Evolutionary conservation across 2,888 invertebrate species (phyloP).

Genomic region (Stegophylla sp.): DNA sequence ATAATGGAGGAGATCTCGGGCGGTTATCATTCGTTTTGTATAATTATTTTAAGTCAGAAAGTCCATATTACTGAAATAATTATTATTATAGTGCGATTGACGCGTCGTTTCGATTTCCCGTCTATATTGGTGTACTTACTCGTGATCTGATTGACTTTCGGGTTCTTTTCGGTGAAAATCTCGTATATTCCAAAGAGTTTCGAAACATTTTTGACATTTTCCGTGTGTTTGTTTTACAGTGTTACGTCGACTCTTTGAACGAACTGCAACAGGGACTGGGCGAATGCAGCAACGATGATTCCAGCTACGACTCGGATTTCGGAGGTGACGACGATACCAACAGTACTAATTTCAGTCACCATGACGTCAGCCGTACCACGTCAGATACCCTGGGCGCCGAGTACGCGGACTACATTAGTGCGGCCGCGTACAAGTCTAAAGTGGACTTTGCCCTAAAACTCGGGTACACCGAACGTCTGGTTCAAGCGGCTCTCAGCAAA

Average conservation of each 20-base stretch:
- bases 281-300: slow-evolving; percentile 68
- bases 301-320: slow-evolving; percentile 86
- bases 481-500: slow-evolving; percentile 81
- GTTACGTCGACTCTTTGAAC: slow-evolving; percentile 76
- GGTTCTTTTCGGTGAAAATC: background rate
- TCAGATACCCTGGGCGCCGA: slow-evolving; percentile 86
- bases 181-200: background rate
- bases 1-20: too few species aligned
- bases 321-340: slow-evolving; percentile 67
- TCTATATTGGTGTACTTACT: too few species aligned
- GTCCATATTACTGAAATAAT: too few species aligned
- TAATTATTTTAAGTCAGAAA: too few species aligned
- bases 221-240: slow-evolving; percentile 67
- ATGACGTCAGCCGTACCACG: slow-evolving; percentile 80
- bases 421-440: slow-evolving; percentile 69
- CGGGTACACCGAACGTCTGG: slow-evolving; percentile 87
- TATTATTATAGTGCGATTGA: too few species aligned
- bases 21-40: too few species aligned
- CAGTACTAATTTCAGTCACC: slow-evolving; percentile 67
- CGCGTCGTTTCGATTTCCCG: too few species aligned
- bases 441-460: slow-evolving; percentile 91
- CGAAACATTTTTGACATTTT: background rate
- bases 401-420: slow-evolving; percentile 78
- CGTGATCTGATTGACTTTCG: background rate
- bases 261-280: slow-evolving; percentile 65